Percentiles rank a stretch among this genome's conserved stretches.
Conservation (phyloP, 2,888 invertebrate species). For the Drosophila nigritarsus region DNA sequence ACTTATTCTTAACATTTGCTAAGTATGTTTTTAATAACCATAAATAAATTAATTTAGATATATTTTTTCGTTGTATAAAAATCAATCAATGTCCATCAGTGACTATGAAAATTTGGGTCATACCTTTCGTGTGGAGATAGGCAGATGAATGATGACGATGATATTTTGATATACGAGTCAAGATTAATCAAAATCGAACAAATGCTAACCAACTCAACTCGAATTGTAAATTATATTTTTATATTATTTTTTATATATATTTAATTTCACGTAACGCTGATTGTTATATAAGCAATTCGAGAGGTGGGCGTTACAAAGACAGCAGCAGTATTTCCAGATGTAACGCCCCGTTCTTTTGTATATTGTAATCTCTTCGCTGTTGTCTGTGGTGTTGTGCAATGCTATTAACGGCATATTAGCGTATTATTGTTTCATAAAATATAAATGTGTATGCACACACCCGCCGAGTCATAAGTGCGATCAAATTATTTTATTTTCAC, state of each 20-base stretch:
- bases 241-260: slow-evolving; percentile 15
- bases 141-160: slow-evolving; percentile 62
- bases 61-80: slow-evolving; percentile 3
- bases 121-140: slow-evolving; percentile 23
- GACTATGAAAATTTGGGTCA: slow-evolving; percentile 62
- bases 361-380: slow-evolving; percentile 9
- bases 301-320: slow-evolving; percentile 16
- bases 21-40: slow-evolving; percentile 16
- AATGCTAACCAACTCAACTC: slow-evolving; percentile 34
- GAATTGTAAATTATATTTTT: slow-evolving; percentile 30
- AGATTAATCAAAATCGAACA: slow-evolving; percentile 65
- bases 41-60: background rate
- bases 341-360: slow-evolving; percentile 40
- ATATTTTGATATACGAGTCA: slow-evolving; percentile 63
- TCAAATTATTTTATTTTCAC: slow-evolving; percentile 38
- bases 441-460: slow-evolving; percentile 6
- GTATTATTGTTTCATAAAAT: slow-evolving; percentile 41
- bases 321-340: slow-evolving; percentile 1
- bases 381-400: slow-evolving; percentile 30
- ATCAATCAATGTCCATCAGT: slow-evolving; percentile 66
- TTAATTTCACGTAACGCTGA: slow-evolving; percentile 7
- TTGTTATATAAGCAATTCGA: slow-evolving; percentile 29
- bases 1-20: background rate
- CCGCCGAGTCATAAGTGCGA: slow-evolving; percentile 35
- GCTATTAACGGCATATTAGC: slow-evolving; percentile 38